Evolutionary conservation across 1,140 invertebrate species (phyloP), one percentile per base, ranked within the genome.

Genomic region (Bombus waltoni): DNA sequence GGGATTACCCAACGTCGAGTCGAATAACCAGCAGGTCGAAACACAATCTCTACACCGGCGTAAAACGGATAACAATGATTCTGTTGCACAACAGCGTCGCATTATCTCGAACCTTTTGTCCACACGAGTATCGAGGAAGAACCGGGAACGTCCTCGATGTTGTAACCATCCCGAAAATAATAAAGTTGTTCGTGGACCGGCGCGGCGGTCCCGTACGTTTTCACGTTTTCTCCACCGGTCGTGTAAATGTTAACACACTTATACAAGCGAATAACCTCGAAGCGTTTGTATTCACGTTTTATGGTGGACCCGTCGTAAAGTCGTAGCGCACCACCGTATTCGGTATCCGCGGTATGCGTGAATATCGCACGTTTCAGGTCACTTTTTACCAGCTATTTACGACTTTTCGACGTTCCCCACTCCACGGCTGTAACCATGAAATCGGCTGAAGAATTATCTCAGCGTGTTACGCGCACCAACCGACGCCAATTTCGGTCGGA

Each of bases 271-370:
- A 80, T 78, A 86, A 78, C 40, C 82, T 62, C 59, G 82, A 89
- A 11, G n/a, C 18, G 77, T 53, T 92, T 91, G 92, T 92, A 91
- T 92, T 86, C 86, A 81, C 77, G 85, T 92, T 92, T 93, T 93
- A 93, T 92, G 91, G 86, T 90, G 84, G 59, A 77, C 86, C 86
- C 89, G 88, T 91, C 91, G 91, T 93, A 93, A 93, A 93, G 77
- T 78, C 84, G 90, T 91, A 91, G 66, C 88, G 59, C 74, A 87
- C 81, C 87, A 77, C 84, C 89, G 88, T 92, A 91, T 91, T 92
- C 91, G 90, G 91, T 82, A 89, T 91, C 88, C 87, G 57, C 73
- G 85, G 85, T 88, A 92, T 89, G 86, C 91, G 90, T 90, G 89
- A 92, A 90, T 91, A 91, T 92, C 89, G 81, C 87, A 85, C 91